Base-by-base conservation (phyloP, 2,113 vertebrate species). In the Ceyx cyanopectus region DNA sequence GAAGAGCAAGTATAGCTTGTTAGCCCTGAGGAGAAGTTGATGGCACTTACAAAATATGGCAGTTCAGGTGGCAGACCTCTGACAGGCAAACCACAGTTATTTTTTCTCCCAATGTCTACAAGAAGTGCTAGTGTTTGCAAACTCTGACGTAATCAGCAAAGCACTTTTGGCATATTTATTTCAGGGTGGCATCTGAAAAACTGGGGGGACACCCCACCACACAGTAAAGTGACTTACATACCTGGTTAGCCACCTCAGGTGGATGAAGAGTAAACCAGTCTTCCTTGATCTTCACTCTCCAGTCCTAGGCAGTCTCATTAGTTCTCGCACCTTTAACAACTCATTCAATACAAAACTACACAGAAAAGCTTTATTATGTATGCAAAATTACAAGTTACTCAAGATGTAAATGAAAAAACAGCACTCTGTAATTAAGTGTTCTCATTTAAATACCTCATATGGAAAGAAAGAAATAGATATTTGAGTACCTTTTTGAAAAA, bases 1-100 rank as follows among this genome's bases (percentile, higher is more conserved):
- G 94, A 95, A 94, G 95, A 94, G 92, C 91, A 90, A 94, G 94
- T 91, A 92, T 89, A 91, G 91, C 95, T 96, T 96, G 92, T 96
- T 92, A 96, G 94, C 87, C 95, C 94, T 74, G 78, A 96, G 91
- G 95, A 96, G 94, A 89, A 93, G 94, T 89, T 82, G 91, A 96
- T 95, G 92, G 78, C 92, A 93, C 94, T 96, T 95, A 74, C 26
- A 93, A 86, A 78, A 78, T 82, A 37, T 85, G 92, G 94, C 94
- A 94, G 95, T 90, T 96, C 94, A 92, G 91, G 96, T 96, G 96
- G 92, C 89, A 93, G 95, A 96, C 94, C 37, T 37, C 37, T 37
- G 37, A 37, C 37, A 11, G 37, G 37, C 37, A 37, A 37, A 37
- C 10, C 37, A 37, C 37, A 10, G 37, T 10, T 37, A 37, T 37